phyloP scores from a whole-genome alignment of 2,113 vertebrate species.

The Rhinoderma darwinii region DNA sequence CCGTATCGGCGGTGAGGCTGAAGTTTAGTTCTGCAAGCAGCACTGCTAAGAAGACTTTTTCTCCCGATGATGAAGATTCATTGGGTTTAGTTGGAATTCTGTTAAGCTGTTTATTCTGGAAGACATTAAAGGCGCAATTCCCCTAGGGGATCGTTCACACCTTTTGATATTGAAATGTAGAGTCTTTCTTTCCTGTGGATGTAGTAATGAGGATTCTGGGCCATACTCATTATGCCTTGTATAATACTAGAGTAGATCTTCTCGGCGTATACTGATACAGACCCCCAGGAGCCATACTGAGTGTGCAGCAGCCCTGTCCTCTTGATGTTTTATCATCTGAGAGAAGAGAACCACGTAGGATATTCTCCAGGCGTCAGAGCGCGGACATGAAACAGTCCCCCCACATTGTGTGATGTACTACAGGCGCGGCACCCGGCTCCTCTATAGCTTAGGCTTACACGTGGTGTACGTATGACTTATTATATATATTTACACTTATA shows the following conservation, averaged over 20 bases:
- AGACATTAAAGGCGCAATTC: conserved; percentile 12
- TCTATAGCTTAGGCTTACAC: neutral
- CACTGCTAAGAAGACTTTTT: neutral
- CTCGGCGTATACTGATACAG: neutral
- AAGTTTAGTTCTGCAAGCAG: neutral
- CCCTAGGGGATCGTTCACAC: conserved; percentile 3
- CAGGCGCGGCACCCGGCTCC: neutral
- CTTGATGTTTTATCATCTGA: conserved; percentile 37
- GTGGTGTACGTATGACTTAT: neutral
- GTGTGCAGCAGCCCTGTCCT: neutral
- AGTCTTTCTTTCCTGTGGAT: conserved; percentile 5
- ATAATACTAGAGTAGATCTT: neutral
- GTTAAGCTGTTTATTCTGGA: neutral
- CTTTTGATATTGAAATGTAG: conserved; percentile 52
- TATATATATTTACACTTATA: no score
- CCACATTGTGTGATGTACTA: neutral
- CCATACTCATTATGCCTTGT: neutral
- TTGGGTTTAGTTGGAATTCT: neutral
- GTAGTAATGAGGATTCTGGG: conserved; percentile 21
- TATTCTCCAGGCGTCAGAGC: conserved; percentile 5
- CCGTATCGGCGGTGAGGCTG: neutral
- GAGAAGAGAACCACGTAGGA: neutral
- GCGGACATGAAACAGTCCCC: neutral
- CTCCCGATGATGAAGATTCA: neutral
- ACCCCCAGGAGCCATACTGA: conserved; percentile 10